Evolutionary conservation across 2,797 vertebrate genomes (phyloP).

Genomic region (Pampus argenteus): DNA sequence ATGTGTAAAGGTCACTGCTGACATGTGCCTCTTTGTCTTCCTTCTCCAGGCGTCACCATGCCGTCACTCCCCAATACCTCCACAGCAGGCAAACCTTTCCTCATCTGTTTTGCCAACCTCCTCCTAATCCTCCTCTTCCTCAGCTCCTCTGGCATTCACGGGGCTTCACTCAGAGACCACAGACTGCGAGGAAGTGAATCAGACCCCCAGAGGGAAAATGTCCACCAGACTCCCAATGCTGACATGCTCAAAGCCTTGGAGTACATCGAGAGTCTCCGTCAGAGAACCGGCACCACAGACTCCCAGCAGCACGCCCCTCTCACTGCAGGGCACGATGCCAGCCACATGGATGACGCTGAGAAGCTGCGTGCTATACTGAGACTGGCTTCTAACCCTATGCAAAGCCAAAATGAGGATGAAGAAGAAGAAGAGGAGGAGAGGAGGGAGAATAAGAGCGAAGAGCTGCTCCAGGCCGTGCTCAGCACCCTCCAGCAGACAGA

Average conservation of each 20-base stretch:
- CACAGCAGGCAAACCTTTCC: conserved; percentile 71
- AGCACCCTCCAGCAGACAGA: conserved; percentile 90
- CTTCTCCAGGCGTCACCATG: conserved; percentile 77
- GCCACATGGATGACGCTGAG: conserved; percentile 62
- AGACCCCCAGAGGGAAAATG: conserved; percentile 78
- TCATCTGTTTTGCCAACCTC: conserved; percentile 77
- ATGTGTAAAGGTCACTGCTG: conserved; percentile 63
- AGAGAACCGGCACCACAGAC: conserved; percentile 80
- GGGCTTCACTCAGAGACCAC: conserved; percentile 89
- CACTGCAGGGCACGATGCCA: conserved; percentile 76
- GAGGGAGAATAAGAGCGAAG: conserved; percentile 86
- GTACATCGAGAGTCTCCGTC: conserved; percentile 92
- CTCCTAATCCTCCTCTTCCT: conserved; percentile 77
- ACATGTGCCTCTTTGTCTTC: conserved; percentile 56
- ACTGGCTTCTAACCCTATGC: conserved; percentile 51
- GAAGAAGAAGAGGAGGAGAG: conserved; percentile 80
- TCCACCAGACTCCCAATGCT: conserved; percentile 82
- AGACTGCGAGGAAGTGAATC: conserved; percentile 88
- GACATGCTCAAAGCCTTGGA: conserved; percentile 96
- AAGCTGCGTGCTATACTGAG: conserved; percentile 76
- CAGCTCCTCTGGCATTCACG: conserved; percentile 72
- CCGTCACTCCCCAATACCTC: conserved; percentile 58
- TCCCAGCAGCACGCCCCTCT: conserved; percentile 72
- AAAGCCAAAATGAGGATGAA: conserved; percentile 49
- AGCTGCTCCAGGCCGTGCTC: conserved; percentile 90